Base-by-base conservation (phyloP, 2,113 vertebrate species). In the Marcusenius ussheri region DNA sequence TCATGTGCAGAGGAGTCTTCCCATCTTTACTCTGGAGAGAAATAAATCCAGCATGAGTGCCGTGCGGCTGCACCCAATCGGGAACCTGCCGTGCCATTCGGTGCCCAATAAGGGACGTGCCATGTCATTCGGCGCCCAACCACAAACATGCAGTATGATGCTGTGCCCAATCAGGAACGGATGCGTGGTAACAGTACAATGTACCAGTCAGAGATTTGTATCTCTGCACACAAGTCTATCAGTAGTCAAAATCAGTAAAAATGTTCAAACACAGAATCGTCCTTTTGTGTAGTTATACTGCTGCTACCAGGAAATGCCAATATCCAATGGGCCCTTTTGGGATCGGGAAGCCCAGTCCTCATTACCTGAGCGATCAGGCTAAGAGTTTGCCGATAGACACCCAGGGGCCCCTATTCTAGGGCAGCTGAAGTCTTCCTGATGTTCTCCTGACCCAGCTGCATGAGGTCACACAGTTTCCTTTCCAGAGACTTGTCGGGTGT, bases 1-100 rank as follows among this genome's bases (percentile, higher is more conserved):
- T 99, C 98, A 99, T 99, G 92, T 99, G 98, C 90, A 99, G 96
- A 66, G 98, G 98, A 83, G 98, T 99, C 94, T 99, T 99, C 11
- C 98, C 98, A 93, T 99, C 98, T 96, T 98, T 99, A 95, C 98
- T 99, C 98, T 99, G 95, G 90, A 94, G 15, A 91, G 24, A 88
- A 13, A 90, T 6, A 13, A 8, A 42, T 3, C 19, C 42, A 10
- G 24, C 35, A 70, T 49, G 42, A 46, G 45, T 4, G 21, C 17
- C 50, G 66, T 2, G 46, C 24, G 7, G 42, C 49, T 24, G 13
- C 3, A 11, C 35, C 27, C 51, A 39, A 53, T 10, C 50, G 21
- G 49, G 49, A 3, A 1, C 24, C 5, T 53, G 86, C 31, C 1
- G 15, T 35, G 27, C 0, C 83, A 85, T 4, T 21, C 19, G 51